These are phyloP conservation scores for Pangasius macronema DNA, from an alignment of 2,797 vertebrate species.

Conservation along the genomic window DNA sequence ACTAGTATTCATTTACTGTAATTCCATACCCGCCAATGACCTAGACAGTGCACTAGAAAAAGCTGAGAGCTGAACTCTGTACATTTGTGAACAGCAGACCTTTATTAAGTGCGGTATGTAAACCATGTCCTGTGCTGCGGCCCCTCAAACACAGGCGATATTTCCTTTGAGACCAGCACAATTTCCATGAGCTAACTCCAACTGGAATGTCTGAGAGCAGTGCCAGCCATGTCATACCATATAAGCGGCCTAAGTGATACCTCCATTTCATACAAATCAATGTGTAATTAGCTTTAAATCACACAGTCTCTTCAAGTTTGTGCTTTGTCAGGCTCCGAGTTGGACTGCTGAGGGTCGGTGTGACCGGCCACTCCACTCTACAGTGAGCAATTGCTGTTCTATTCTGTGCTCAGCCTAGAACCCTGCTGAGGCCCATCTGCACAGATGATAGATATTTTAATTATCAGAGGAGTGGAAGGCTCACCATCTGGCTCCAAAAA, in stretches of 20 bases:
- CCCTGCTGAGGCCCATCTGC: slow-evolving; percentile 39
- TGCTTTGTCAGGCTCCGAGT: slow-evolving; percentile 21
- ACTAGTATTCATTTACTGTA: not conserved
- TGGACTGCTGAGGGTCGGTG: slow-evolving; percentile 23
- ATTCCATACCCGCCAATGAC: not conserved
- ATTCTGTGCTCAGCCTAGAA: slow-evolving; percentile 37
- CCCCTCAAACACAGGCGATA: slow-evolving; percentile 56
- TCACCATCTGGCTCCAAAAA: slow-evolving; percentile 55
- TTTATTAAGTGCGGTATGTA: slow-evolving; percentile 52
- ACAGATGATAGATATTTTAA: slow-evolving; percentile 59
- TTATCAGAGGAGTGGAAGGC: slow-evolving; percentile 49
- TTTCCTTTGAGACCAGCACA: slow-evolving; percentile 59
- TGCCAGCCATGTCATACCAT: slow-evolving; percentile 60
- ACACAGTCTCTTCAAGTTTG: slow-evolving; percentile 9
- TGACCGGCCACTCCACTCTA: slow-evolving; percentile 26
- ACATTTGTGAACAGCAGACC: slow-evolving; percentile 49
- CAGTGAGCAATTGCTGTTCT: slow-evolving; percentile 24
- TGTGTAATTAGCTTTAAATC: slow-evolving; percentile 52
- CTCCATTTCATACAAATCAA: slow-evolving; percentile 37
- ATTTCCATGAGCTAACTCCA: slow-evolving; percentile 65
- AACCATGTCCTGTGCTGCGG: slow-evolving; percentile 57
- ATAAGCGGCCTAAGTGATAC: slow-evolving; percentile 47
- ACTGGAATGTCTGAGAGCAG: slow-evolving; percentile 60
- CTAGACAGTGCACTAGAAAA: slow-evolving; percentile 19
- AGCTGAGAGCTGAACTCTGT: slow-evolving; percentile 20